Base-by-base conservation (phyloP, 2,113 vertebrate species). In the Ceratotherium simum region DNA sequence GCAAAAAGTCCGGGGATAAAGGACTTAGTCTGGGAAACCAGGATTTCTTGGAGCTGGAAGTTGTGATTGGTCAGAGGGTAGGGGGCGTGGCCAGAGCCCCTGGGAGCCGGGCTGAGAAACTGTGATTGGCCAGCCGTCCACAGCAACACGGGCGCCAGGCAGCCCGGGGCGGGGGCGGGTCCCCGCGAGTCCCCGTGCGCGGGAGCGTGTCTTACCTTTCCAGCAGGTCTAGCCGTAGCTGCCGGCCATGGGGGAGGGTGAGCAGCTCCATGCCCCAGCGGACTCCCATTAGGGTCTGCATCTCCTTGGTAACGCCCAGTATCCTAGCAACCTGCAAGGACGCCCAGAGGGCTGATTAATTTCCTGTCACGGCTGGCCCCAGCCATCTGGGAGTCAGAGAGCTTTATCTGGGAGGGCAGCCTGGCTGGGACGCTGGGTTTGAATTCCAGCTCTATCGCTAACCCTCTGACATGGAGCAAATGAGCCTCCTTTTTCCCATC, bases 201-300 rank as follows among this genome's bases (percentile, higher is more conserved):
- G 6, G 5, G 42, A 4, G 18, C 18, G 23, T 14, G 91, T 83
- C 97, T 27, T 98, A 99, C 99, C 99, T 99, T 99, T 99, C 99
- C 97, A 99, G 98, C 75, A 99, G 99, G 99, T 99, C 99, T 3
- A 99, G 99, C 96, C 99, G 99, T 82, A 99, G 99, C 98, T 99
- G 99, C 98, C 99, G 99, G 98, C 99, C 99, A 1, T 99, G 99
- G 73, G 99, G 99, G 95, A 99, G 99, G 80, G 99, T 99, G 98
- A 99, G 99, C 95, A 99, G 98, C 99, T 99, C 99, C 99, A 99
- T 98, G 97, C 99, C 99, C 0, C 99, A 99, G 98, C 99, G 99
- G 97, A 99, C 99, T 97, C 99, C 99, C 99, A 99, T 99, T 98
- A 99, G 99, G 99, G 98, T 99, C 99, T 99, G 99, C 99, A 99